Evolutionary conservation across 2,888 invertebrate genomes (phyloP), one percentile per base, ranked within the genome.

Genomic region (Diachrysia chrysitis): DNA sequence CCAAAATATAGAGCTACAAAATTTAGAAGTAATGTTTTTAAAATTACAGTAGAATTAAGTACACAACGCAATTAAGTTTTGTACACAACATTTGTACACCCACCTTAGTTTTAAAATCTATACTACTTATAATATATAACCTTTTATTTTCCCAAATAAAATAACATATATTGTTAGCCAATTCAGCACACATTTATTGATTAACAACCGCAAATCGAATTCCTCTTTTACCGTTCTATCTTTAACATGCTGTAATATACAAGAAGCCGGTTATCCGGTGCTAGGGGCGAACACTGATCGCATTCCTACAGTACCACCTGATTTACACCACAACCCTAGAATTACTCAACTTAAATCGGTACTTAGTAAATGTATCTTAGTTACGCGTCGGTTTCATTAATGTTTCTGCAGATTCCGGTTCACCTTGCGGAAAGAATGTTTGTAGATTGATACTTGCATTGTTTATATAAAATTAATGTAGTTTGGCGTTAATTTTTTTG

Each of bases 231-330:
- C 78, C 71, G 76, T 80, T 79, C 64, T 64, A 63, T 70, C 71
- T 73, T 83, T 68, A 74, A 78, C 68, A 76, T 71, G 66, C 69
- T 71, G 56, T 66, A 79, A 81, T 81, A 77, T 68, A 77, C 76
- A 79, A 51, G 70, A 72, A 71, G 83, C 83, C 79, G 75, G 76
- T 68, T 73, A 56, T 76, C 67, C 80, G 65, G 69, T 21, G 73
- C 78, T 72, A 60, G 56, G 51, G 66, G 75, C 66, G 29, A 25
- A 56, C 51, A 42, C 66, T 77, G 79, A 76, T 67, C 82, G 78
- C 86, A 88, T 89, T 89, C 87, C 86, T 67, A 58, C 83, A 80
- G 71, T 73, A 76, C 81, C 82, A 84, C 83, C 85, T 86, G 83
- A 84, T 84, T 85, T 82, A 83, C 76, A 71, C 67, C 67, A 73